phyloP scores from a whole-genome alignment of 2,797 vertebrate genomes.

The Galago senegalensis region DNA sequence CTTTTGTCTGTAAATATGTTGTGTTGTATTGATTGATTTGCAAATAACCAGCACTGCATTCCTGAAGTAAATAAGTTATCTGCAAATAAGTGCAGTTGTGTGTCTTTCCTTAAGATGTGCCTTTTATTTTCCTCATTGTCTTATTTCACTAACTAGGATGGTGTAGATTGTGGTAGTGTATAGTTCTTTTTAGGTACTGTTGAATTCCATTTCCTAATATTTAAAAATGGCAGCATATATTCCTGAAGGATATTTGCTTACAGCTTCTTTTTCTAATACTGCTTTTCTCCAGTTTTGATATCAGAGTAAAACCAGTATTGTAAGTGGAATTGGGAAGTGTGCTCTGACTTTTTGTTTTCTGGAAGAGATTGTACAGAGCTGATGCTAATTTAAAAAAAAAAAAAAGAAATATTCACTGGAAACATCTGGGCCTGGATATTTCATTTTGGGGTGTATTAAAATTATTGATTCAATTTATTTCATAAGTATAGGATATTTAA shows the following conservation, averaged over 20 bases:
- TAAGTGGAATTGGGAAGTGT: neutral
- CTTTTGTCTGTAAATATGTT: neutral
- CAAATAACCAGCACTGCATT: neutral
- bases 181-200: neutral
- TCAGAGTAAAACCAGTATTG: neutral
- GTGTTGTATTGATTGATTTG: neutral
- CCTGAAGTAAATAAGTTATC: neutral
- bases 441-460: neutral
- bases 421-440: neutral
- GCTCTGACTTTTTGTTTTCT: neutral
- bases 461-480: neutral
- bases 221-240: neutral
- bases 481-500: neutral
- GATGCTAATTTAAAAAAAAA: neutral
- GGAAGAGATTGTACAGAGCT: neutral
- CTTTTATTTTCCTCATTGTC: neutral
- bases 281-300: neutral
- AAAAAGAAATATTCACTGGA: neutral
- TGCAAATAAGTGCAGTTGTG: neutral
- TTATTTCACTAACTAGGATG: neutral
- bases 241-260: neutral
- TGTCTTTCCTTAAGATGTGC: neutral
- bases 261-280: neutral
- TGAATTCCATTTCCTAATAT: neutral
- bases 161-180: neutral